Percentiles rank a stretch among this genome's conserved stretches.
Conservation (phyloP, 2,113 vertebrate species). For the Myotis davidii region DNA sequence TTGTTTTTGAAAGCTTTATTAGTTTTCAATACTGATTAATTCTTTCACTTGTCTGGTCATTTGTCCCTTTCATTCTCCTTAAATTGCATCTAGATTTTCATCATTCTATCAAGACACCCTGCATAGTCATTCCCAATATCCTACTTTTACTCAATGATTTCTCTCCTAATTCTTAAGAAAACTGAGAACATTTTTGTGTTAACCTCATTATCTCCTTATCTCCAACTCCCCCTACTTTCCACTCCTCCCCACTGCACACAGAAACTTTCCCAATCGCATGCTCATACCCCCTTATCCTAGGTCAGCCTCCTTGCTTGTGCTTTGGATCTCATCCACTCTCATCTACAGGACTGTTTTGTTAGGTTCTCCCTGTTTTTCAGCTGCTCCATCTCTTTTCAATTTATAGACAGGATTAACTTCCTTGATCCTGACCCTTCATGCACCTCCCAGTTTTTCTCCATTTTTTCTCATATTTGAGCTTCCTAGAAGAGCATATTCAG, state of each 20-base stretch:
- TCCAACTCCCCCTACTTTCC: not conserved
- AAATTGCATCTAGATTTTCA: not conserved
- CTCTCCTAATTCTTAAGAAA: not conserved
- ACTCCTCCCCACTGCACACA: not conserved
- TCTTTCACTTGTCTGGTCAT: not conserved
- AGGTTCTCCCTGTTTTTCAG: not conserved
- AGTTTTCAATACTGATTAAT: not conserved
- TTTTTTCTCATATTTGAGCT: not conserved
- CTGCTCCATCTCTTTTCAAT: not conserved
- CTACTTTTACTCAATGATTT: slow-evolving; percentile 11
- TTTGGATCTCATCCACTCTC: not conserved
- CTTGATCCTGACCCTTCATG: not conserved
- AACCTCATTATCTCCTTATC: not conserved
- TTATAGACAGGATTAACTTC: not conserved
- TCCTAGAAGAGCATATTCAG: not conserved
- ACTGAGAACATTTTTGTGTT: not conserved
- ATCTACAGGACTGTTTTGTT: not conserved
- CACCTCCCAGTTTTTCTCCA: not conserved
- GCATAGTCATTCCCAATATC: not conserved
- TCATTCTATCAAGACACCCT: not conserved
- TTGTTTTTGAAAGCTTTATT: not conserved
- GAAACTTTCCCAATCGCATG: not conserved
- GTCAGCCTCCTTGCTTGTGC: not conserved
- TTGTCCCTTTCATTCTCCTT: not conserved
- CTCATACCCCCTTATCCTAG: not conserved